A percentile compares a stretch with the other conserved stretches of the same genome.
These are phyloP conservation scores for Habrosyne pyritoides DNA, from an alignment of 2,888 invertebrate species.

Conservation along the genomic window DNA sequence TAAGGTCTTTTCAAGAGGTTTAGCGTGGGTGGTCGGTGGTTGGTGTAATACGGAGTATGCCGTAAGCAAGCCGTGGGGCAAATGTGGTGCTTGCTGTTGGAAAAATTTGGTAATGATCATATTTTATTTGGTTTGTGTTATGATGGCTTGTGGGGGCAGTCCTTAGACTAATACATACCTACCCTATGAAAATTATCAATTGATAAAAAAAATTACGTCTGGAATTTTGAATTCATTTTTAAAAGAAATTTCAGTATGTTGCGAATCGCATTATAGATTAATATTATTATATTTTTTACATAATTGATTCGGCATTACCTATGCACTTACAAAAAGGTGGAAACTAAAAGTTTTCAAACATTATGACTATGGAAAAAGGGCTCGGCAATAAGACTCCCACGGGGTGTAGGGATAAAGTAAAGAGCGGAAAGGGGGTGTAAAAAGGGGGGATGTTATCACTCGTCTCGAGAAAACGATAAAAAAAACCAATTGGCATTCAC, in stretches of 20 bases:
- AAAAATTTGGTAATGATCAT: slow-evolving; percentile 15
- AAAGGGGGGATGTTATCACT: slow-evolving; percentile 40
- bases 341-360: neutral
- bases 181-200: too few relatives aligned
- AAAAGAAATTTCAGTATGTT: too few relatives aligned
- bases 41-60: slow-evolving; percentile 28
- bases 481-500: slow-evolving; percentile 70
- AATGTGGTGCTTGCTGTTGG: slow-evolving; percentile 39
- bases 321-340: neutral
- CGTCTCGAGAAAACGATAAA: slow-evolving; percentile 66
- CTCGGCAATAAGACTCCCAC: slow-evolving; percentile 22
- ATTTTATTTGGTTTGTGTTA: neutral
- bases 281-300: too few relatives aligned
- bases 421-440: slow-evolving; percentile 14
- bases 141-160: neutral
- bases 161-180: neutral
- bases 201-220: too few relatives aligned
- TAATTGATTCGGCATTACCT: neutral
- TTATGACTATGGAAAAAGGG: slow-evolving; percentile 5
- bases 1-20: slow-evolving; percentile 25
- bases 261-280: too few relatives aligned
- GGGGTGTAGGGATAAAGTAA: slow-evolving; percentile 14
- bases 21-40: slow-evolving; percentile 27
- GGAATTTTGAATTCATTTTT: too few relatives aligned
- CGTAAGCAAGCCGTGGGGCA: slow-evolving; percentile 39